Base-by-base conservation (phyloP, 2,797 vertebrate genomes). In the Ptychadena robeensis region DNA sequence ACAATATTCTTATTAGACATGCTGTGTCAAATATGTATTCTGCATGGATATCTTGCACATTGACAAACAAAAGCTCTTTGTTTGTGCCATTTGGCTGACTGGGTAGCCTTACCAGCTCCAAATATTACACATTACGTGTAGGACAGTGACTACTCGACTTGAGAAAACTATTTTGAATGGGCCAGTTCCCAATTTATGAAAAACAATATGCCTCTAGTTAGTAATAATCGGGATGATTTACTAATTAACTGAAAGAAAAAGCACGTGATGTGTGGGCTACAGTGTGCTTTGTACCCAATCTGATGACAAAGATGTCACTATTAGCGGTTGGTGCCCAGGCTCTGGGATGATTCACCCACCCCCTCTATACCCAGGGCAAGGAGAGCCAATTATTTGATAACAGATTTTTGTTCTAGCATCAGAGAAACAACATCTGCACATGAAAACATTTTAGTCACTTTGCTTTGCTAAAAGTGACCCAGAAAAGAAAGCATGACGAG, bases 401-500 rank as follows among this genome's bases (percentile, higher is more conserved):
- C 78, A 85, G 83, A 85, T 80, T 80, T 84, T 66, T 81, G 72
- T 81, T 85, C 83, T 70, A 66, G 27, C 59, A 85, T 85, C 72
- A 85, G 83, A 85, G 83, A 85, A 85, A 85, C 78, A 80, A 80
- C 82, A 84, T 85, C 72, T 76, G 83, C 83, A 81, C 83, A 85
- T 63, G 80, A 84, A 84, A 85, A 85, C 83, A 80, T 85, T 80
- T 80, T 80, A 76, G 71, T 76, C 72, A 81, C 59, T 76, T 65
- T 22, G 28, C 69, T 68, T 75, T 74, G 64, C 77, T 69, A 31
- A 35, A 30, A 84, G 65, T 80, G 77, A 84, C 77, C 71, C 30
- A 70, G 82, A 84, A 80, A 75, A 84, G 77, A 80, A 84, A 74
- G 65, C 5, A 70, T 75, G 82, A 84, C 77, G 65, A 80, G 64